Percentiles rank a stretch among this genome's conserved stretches.
These are phyloP conservation scores for Megathymus violae DNA, from an alignment of 1,140 invertebrate genomes.

Conservation along the genomic window DNA sequence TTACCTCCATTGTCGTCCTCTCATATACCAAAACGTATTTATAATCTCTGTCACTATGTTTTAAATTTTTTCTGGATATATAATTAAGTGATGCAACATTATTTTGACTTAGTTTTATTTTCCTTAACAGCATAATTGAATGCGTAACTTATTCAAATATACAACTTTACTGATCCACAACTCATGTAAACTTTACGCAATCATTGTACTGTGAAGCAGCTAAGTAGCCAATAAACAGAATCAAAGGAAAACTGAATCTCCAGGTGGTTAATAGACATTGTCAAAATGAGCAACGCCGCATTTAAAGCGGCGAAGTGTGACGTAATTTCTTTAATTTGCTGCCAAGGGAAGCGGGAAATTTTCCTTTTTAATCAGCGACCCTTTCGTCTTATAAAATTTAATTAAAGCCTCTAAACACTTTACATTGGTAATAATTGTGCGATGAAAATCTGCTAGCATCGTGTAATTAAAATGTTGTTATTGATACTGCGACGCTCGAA, in stretches of 20 bases:
- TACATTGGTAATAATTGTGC: slow-evolving; percentile 67
- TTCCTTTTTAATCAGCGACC: slow-evolving; percentile 64
- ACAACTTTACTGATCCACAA: slow-evolving; percentile 4
- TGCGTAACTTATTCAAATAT: not conserved
- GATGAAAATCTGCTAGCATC: slow-evolving; percentile 53
- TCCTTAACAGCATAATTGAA: not conserved
- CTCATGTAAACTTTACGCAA: slow-evolving; percentile 16
- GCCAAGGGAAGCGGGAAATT: slow-evolving; percentile 47
- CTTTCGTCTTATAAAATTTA: slow-evolving; percentile 57
- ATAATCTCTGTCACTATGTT: too few relatives aligned
- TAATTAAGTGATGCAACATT: too few relatives aligned
- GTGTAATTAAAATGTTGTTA: slow-evolving; percentile 50
- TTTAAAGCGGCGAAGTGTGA: slow-evolving; percentile 43
- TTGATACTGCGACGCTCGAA: slow-evolving; percentile 4
- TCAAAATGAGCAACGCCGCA: slow-evolving; percentile 36
- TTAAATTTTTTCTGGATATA: too few relatives aligned
- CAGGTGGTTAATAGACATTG: slow-evolving; percentile 34
- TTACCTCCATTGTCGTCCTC: too few relatives aligned
- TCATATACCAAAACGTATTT: too few relatives aligned
- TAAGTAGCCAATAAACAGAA: slow-evolving; percentile 34
- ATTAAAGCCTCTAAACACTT: slow-evolving; percentile 66
- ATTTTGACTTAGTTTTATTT: too few relatives aligned
- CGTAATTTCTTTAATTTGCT: slow-evolving; percentile 58
- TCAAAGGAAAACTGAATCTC: slow-evolving; percentile 34
- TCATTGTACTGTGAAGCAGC: slow-evolving; percentile 24